Evolutionary conservation across 2,113 vertebrate species (phyloP).

Genomic region (Caranx ignobilis): DNA sequence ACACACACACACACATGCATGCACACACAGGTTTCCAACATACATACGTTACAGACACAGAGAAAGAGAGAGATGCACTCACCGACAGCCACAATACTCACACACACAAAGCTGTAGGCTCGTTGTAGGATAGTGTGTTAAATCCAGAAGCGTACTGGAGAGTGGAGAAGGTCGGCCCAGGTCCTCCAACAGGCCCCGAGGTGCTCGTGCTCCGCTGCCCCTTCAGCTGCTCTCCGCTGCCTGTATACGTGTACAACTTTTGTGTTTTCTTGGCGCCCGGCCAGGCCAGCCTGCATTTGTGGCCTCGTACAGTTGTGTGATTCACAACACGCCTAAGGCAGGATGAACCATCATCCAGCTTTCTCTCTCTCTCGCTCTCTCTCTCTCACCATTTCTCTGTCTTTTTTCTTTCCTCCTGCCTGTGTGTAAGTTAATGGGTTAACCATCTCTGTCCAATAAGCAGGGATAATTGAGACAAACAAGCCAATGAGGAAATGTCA

Average conservation of each 20-base stretch:
- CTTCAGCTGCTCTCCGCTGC: conserved; percentile 62
- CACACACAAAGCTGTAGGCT: conserved; percentile 36
- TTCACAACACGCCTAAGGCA: conserved; percentile 71
- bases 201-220: conserved; percentile 58
- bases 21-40: conserved; percentile 57
- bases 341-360: conserved; percentile 60
- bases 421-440: conserved; percentile 76
- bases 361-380: conserved; percentile 11
- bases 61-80: conserved; percentile 44
- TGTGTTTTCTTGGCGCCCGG: conserved; percentile 58
- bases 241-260: conserved; percentile 29
- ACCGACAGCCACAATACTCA: conserved; percentile 33
- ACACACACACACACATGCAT: conserved; percentile 55
- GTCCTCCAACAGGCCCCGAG: conserved; percentile 59
- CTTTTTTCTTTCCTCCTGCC: conserved; percentile 45
- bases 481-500: conserved; percentile 83
- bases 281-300: conserved; percentile 62
- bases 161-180: conserved; percentile 68
- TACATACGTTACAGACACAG: conserved; percentile 39
- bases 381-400: conserved; percentile 11
- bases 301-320: conserved; percentile 73
- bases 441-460: conserved; percentile 79
- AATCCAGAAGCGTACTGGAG: conserved; percentile 48
- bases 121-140: conserved; percentile 50
- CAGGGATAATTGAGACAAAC: conserved; percentile 82